Evolutionary conservation across 1,140 invertebrate genomes (phyloP).

Genomic region (Tetragonula clypearis): DNA sequence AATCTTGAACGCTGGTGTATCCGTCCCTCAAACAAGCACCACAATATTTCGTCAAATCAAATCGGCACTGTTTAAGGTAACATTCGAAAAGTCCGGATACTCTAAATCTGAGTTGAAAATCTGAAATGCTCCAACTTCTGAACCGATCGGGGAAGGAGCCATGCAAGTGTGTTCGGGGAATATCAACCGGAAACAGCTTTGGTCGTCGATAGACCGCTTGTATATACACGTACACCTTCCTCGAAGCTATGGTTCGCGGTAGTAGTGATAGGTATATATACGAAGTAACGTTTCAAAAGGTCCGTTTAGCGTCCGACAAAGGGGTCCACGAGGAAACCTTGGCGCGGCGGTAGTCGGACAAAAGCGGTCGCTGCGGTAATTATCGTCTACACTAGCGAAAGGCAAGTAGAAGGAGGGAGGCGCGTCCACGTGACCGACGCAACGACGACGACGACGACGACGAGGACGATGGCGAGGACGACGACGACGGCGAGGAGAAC

Average conservation of each 20-base stretch:
- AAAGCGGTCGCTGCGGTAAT: slow-evolving; percentile 75
- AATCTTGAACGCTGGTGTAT: not conserved
- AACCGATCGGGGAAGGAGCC: not conserved
- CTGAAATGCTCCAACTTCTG: too few relatives aligned
- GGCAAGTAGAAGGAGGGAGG: slow-evolving; percentile 46
- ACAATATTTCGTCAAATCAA: not conserved
- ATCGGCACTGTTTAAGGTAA: not conserved
- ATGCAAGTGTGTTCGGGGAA: not conserved
- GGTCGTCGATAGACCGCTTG: not conserved
- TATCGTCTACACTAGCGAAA: slow-evolving; percentile 69
- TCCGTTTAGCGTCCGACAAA: slow-evolving; percentile 69
- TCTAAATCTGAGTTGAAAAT: not conserved
- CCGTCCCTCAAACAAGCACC: not conserved
- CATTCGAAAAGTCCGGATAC: not conserved
- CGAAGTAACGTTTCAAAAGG: slow-evolving; percentile 63
- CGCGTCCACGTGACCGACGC: slow-evolving; percentile 63
- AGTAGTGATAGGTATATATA: slow-evolving; percentile 56
- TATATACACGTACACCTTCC: slow-evolving; percentile 18
- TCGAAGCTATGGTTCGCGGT: slow-evolving; percentile 15
- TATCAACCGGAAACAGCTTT: slow-evolving; percentile 5
- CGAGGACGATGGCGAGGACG: not conserved
- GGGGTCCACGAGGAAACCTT: slow-evolving; percentile 66
- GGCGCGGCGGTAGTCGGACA: slow-evolving; percentile 63
- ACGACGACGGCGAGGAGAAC: slow-evolving; percentile 5
- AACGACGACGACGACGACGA: slow-evolving; percentile 39